These are phyloP conservation scores for Edolisoma coerulescens DNA, from an alignment of 2,113 vertebrate genomes.

Conservation along the genomic window DNA sequence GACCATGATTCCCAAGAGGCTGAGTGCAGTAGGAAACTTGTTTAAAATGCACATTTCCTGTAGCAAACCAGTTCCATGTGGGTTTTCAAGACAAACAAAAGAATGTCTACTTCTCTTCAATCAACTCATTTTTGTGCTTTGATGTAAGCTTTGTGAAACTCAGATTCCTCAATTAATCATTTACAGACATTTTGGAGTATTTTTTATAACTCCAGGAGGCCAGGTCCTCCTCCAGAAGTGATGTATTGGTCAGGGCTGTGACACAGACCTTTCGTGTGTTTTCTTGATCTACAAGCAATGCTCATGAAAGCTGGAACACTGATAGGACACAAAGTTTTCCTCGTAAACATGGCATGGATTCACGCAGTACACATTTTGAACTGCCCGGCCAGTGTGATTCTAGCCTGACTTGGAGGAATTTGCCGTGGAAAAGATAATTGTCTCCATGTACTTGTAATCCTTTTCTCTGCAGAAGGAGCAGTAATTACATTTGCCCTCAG, in stretches of 20 bases:
- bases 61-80: constrained; percentile 71
- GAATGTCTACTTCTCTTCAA: constrained; percentile 62
- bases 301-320: background rate
- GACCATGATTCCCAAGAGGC: constrained; percentile 35
- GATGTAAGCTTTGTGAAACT: constrained; percentile 59
- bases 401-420: background rate
- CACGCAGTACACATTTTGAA: background rate
- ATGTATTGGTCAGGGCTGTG: background rate
- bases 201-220: background rate
- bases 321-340: background rate
- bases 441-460: background rate
- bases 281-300: background rate
- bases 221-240: background rate
- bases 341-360: background rate
- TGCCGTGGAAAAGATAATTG: background rate
- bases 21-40: constrained; percentile 45
- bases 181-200: constrained; percentile 44
- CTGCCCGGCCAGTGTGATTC: background rate
- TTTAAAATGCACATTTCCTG: constrained; percentile 71
- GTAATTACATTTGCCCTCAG: background rate
- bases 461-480: background rate
- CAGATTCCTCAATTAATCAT: constrained; percentile 60
- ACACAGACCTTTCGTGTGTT: background rate
- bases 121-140: constrained; percentile 53
- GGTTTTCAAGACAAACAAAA: constrained; percentile 59